Conservation (phyloP, 2,888 invertebrate species). For the Neria commutata region DNA sequence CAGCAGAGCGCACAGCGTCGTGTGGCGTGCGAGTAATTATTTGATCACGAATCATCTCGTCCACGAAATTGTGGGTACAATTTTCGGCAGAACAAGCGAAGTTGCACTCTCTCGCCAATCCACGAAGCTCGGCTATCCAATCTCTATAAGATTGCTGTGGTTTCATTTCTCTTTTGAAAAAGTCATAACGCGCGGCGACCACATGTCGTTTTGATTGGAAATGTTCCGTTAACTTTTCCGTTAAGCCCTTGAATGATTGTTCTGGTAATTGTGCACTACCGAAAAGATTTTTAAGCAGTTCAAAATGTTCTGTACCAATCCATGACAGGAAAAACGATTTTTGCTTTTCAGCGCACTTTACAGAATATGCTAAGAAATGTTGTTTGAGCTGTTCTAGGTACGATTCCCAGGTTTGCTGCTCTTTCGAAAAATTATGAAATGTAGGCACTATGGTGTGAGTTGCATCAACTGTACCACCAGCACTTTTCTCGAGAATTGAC, state of each 20-base stretch:
- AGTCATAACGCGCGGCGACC: conserved; percentile 27
- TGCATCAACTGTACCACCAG: no score
- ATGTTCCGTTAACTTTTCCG: conserved; percentile 27
- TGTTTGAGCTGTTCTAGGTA: conserved; percentile 27
- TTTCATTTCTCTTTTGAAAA: conserved; percentile 28
- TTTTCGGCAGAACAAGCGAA: conserved; percentile 25
- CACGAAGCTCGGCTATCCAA: conserved; percentile 32
- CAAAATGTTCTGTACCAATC: conserved; percentile 29
- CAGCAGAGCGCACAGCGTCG: conserved; percentile 27
- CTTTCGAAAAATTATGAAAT: conserved; percentile 28
- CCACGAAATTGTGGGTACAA: conserved; percentile 25
- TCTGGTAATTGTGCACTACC: conserved; percentile 15
- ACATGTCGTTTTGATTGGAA: conserved; percentile 25
- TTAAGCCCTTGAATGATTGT: conserved; percentile 16
- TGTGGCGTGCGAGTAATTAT: conserved; percentile 29
- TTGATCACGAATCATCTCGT: conserved; percentile 30
- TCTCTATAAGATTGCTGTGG: conserved; percentile 26
- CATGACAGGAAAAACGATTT: conserved; percentile 28
- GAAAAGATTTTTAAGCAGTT: no score
- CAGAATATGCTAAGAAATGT: conserved; percentile 30
- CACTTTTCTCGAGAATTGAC: no score
- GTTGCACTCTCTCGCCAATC: conserved; percentile 26
- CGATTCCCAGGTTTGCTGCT: conserved; percentile 24
- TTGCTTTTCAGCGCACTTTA: conserved; percentile 18
- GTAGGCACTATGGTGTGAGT: conserved; percentile 27